These are phyloP conservation scores for Gymnoscelis rufifasciata DNA, from an alignment of 2,888 invertebrate genomes.

Conservation along the genomic window DNA sequence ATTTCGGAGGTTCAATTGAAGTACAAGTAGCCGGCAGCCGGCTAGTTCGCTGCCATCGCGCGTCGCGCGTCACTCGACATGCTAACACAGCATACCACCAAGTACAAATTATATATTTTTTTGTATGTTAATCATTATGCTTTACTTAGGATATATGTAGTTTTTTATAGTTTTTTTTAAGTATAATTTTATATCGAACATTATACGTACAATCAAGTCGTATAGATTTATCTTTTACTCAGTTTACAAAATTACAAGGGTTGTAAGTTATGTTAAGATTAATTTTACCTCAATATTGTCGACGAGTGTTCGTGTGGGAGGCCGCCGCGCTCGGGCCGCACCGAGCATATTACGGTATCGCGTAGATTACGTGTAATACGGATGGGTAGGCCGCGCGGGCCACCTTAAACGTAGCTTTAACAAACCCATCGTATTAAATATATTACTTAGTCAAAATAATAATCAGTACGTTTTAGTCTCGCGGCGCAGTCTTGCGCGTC, in stretches of 20 bases:
- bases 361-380: neutral
- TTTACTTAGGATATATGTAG: conserved; percentile 66
- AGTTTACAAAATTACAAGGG: conserved; percentile 48
- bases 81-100: conserved; percentile 55
- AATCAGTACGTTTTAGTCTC: neutral
- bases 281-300: conserved; percentile 58
- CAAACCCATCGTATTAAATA: conserved; percentile 55
- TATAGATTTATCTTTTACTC: conserved; percentile 47
- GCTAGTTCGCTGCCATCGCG: conserved; percentile 37
- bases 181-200: conserved; percentile 39
- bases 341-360: no score
- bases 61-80: neutral
- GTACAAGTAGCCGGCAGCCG: conserved; percentile 36
- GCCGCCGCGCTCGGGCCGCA: no score
- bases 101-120: conserved; percentile 72
- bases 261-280: conserved; percentile 51
- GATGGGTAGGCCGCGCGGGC: conserved; percentile 6
- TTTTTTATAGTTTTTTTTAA: conserved; percentile 49
- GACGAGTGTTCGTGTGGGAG: conserved; percentile 54
- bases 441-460: conserved; percentile 1
- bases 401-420: conserved; percentile 55
- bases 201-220: conserved; percentile 57
- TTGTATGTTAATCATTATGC: conserved; percentile 70
- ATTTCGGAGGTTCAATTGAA: conserved; percentile 4
- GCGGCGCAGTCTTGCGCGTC: neutral